These are phyloP conservation scores for Heterodera filipjevi DNA, from an alignment of 2,888 invertebrate species.

Conservation along the genomic window DNA sequence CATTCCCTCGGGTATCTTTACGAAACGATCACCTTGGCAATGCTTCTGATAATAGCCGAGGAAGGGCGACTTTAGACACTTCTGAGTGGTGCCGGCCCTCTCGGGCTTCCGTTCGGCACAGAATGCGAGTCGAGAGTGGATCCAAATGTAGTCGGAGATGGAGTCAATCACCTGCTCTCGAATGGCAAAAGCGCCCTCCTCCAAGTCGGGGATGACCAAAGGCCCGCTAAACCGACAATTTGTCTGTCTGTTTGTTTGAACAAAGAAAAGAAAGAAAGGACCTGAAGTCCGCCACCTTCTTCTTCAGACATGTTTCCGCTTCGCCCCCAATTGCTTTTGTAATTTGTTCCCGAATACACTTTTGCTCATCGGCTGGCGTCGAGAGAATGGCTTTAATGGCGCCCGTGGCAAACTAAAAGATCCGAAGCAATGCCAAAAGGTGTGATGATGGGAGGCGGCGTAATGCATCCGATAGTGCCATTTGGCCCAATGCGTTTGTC, in stretches of 20 bases:
- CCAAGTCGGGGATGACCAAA: constrained; percentile 63
- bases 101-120: constrained; percentile 64
- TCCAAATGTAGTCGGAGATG: constrained; percentile 64
- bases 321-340: constrained; percentile 61
- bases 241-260: no score
- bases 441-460: no score
- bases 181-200: constrained; percentile 59
- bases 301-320: constrained; percentile 58
- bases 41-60: constrained; percentile 59
- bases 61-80: constrained; percentile 61
- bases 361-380: constrained; percentile 63
- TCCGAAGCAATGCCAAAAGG: no score
- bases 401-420: constrained; percentile 59
- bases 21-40: constrained; percentile 49
- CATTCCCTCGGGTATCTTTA: neutral
- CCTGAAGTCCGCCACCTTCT: constrained; percentile 57
- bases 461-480: no score
- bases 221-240: constrained; percentile 47
- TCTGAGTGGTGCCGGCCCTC: constrained; percentile 54
- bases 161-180: constrained; percentile 64
- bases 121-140: constrained; percentile 62
- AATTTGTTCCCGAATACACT: constrained; percentile 62
- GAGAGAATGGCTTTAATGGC: constrained; percentile 63
- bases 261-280: neutral
- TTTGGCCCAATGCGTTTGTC: neutral